A percentile compares a stretch with the other conserved stretches of the same genome.
Evolutionary conservation across 2,797 vertebrate species (phyloP).

Genomic region (Oreochromis mossambicus): DNA sequence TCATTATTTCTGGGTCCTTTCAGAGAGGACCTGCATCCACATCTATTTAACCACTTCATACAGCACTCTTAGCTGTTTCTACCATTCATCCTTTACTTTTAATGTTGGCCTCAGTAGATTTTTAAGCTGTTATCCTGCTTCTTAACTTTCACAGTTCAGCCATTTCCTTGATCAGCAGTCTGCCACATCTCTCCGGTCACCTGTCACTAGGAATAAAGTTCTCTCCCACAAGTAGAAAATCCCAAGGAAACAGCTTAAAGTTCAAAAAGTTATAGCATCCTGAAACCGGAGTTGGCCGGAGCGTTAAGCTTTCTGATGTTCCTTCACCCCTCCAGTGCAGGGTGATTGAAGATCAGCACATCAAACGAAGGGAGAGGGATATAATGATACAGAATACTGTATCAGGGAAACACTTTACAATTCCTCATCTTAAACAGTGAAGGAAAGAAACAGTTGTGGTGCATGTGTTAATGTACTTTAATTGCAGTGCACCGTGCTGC

Average conservation of each 20-base stretch:
- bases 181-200: conserved; percentile 46
- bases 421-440: conserved; percentile 17
- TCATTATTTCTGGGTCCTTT: background rate
- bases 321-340: conserved; percentile 23
- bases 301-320: conserved; percentile 47
- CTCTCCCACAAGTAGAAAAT: conserved; percentile 34
- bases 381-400: conserved; percentile 48
- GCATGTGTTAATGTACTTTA: conserved; percentile 66
- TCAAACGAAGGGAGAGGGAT: conserved; percentile 46
- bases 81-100: background rate
- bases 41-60: background rate
- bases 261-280: conserved; percentile 61
- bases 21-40: background rate
- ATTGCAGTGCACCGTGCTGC: conserved; percentile 35
- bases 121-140: background rate
- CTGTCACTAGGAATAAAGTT: conserved; percentile 53
- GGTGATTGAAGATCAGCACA: conserved; percentile 56
- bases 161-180: background rate
- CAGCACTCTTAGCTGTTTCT: background rate
- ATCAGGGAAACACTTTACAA: conserved; percentile 53
- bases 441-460: background rate
- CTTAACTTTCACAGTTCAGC: conserved; percentile 23
- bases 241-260: conserved; percentile 45
- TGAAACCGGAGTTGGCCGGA: conserved; percentile 53
- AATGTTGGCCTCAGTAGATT: background rate